These are phyloP conservation scores for Drosophila novamexicana DNA, from an alignment of 1,140 invertebrate species.

Conservation along the genomic window DNA sequence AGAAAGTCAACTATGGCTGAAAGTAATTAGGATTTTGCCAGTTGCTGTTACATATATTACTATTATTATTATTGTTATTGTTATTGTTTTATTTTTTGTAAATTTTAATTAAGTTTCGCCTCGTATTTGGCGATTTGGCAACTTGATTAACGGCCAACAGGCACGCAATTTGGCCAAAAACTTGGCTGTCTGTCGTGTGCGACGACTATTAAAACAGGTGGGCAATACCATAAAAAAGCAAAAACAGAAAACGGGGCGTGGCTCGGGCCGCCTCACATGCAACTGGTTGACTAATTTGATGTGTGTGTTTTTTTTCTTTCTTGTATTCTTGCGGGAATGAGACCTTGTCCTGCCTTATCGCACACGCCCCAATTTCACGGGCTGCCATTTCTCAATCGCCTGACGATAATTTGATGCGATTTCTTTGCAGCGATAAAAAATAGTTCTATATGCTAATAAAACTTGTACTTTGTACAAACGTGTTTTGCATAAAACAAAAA, in stretches of 20 bases:
- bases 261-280: conserved; percentile 40
- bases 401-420: conserved; percentile 42
- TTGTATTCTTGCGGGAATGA: background rate
- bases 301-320: background rate
- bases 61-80: background rate
- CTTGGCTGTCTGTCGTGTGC: conserved; percentile 55
- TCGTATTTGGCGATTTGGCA: conserved; percentile 52
- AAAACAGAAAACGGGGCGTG: conserved; percentile 34
- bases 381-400: conserved; percentile 13
- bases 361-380: conserved; percentile 23
- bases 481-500: conserved; percentile 50
- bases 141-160: conserved; percentile 56
- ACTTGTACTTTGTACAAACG: conserved; percentile 36
- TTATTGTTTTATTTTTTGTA: conserved; percentile 31
- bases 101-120: conserved; percentile 71
- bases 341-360: conserved; percentile 14
- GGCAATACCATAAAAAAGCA: conserved; percentile 49
- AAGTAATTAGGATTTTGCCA: conserved; percentile 45
- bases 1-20: conserved; percentile 43
- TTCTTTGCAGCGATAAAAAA: conserved; percentile 68
- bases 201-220: conserved; percentile 76
- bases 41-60: background rate
- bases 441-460: conserved; percentile 81
- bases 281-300: conserved; percentile 74
- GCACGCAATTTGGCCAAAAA: conserved; percentile 74